These are phyloP conservation scores for Phylloscopus whistleri DNA, from an alignment of 2,113 vertebrate genomes.

Conservation along the genomic window DNA sequence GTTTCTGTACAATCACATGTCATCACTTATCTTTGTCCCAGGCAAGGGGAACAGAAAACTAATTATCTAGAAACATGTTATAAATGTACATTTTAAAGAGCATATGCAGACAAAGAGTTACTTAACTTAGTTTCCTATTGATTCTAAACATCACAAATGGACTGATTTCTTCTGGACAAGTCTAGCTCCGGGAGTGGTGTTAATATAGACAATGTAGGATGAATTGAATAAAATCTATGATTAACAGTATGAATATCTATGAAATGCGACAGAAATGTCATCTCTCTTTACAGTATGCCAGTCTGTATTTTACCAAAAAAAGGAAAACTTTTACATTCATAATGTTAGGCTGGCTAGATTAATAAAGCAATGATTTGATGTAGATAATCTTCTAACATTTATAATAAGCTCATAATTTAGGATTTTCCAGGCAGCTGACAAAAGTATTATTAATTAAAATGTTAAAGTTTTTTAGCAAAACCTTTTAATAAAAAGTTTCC, in stretches of 20 bases:
- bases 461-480: background rate
- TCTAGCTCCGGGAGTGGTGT: background rate
- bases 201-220: background rate
- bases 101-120: background rate
- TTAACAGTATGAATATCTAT: background rate
- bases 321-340: background rate
- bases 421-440: background rate
- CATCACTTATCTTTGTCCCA: background rate
- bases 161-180: background rate
- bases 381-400: background rate
- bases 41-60: background rate
- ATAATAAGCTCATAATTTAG: background rate
- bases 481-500: background rate
- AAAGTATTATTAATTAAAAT: background rate
- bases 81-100: background rate
- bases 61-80: background rate
- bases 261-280: background rate
- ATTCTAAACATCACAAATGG: background rate
- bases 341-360: background rate
- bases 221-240: background rate
- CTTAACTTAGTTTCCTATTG: background rate
- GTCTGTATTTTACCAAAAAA: background rate
- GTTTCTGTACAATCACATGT: background rate
- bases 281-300: background rate
- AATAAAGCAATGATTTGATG: background rate